These are phyloP conservation scores for Asteroscopus sphinx DNA, from an alignment of 2,888 invertebrate genomes.

Conservation along the genomic window DNA sequence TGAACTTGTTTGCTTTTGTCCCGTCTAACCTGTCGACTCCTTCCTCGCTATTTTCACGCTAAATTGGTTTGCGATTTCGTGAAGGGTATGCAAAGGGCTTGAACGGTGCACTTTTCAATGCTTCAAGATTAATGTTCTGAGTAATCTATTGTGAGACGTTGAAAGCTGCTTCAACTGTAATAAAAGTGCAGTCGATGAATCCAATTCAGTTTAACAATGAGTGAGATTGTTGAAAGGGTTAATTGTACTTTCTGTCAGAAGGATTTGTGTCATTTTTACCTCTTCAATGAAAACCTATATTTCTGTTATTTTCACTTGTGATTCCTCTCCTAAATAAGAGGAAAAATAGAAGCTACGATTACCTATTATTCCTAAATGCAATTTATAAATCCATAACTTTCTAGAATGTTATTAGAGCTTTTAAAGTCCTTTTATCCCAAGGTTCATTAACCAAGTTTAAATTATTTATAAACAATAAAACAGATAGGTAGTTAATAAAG, in stretches of 20 bases:
- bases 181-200: conserved; percentile 47
- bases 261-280: conserved; percentile 33
- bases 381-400: too few species aligned
- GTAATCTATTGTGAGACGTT: conserved; percentile 54
- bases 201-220: conserved; percentile 49
- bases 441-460: too few species aligned
- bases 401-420: too few species aligned
- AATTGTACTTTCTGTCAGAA: conserved; percentile 35
- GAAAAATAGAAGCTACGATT: too few species aligned
- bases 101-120: conserved; percentile 57
- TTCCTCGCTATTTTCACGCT: conserved; percentile 70
- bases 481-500: too few species aligned
- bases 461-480: too few species aligned
- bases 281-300: conserved; percentile 11
- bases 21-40: conserved; percentile 65
- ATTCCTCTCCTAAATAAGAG: background rate
- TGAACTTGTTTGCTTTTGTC: conserved; percentile 76
- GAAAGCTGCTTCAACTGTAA: conserved; percentile 55
- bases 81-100: conserved; percentile 62
- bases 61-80: conserved; percentile 74
- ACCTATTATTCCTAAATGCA: too few species aligned
- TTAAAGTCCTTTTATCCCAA: too few species aligned
- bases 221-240: conserved; percentile 42
- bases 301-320: background rate
- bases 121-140: conserved; percentile 62